A percentile compares a stretch with the other conserved stretches of the same genome.
These are phyloP conservation scores for Centropus bengalensis DNA, from an alignment of 2,113 vertebrate species.

Conservation along the genomic window DNA sequence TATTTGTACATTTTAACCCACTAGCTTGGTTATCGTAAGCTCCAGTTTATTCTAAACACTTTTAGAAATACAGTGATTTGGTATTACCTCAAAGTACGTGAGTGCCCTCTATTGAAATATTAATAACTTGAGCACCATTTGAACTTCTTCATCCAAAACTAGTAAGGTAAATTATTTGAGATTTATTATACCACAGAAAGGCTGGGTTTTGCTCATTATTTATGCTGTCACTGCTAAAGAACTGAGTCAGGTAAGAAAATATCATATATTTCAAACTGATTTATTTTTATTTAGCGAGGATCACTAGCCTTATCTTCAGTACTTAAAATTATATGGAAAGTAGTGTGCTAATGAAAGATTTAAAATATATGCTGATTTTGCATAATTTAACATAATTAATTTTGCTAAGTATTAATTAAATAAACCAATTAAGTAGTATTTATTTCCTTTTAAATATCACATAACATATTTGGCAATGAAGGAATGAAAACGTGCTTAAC, in stretches of 20 bases:
- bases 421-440: neutral
- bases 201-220: neutral
- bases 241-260: neutral
- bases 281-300: neutral
- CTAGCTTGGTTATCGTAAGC: neutral
- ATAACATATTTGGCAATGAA: neutral
- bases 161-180: neutral
- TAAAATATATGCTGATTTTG: neutral
- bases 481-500: neutral
- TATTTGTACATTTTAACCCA: neutral
- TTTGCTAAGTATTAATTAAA: neutral
- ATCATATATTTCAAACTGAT: neutral
- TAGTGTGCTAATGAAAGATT: neutral
- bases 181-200: neutral
- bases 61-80: neutral
- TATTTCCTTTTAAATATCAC: conserved; percentile 13
- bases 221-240: neutral
- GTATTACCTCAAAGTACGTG: neutral
- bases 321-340: neutral
- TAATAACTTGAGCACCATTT: neutral
- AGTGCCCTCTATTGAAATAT: conserved; percentile 53
- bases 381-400: conserved; percentile 6
- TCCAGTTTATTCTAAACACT: neutral
- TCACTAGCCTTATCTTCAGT: neutral
- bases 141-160: neutral